Conservation (phyloP, 2,797 vertebrate genomes). For the Smutsia temminckii region DNA sequence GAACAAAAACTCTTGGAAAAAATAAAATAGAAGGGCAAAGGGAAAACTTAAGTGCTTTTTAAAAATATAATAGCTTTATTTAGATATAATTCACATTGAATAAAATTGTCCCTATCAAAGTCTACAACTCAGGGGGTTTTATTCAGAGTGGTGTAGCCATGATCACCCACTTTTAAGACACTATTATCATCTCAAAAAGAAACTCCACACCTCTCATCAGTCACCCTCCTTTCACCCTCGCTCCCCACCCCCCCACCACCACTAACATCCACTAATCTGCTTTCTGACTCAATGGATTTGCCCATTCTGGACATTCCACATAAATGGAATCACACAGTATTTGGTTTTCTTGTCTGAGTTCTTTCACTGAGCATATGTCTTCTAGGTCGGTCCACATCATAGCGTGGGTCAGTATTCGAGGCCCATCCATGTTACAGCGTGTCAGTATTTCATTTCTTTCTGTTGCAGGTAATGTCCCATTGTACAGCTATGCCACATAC, state of each 20-base stretch:
- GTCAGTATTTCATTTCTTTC: not conserved
- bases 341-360: not conserved
- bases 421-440: not conserved
- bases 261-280: not conserved
- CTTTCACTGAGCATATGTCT: not conserved
- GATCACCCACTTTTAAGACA: not conserved
- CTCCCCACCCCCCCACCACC: too few relatives aligned
- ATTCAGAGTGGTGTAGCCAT: not conserved
- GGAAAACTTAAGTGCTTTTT: not conserved
- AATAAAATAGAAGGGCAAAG: constrained; percentile 38
- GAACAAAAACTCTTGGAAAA: constrained; percentile 40
- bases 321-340: not conserved
- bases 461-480: not conserved
- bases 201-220: not conserved
- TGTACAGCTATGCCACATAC: not conserved
- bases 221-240: not conserved
- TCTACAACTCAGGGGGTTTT: not conserved
- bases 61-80: not conserved
- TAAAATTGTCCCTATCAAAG: not conserved
- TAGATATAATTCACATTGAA: not conserved
- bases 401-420: not conserved
- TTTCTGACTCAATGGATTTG: not conserved
- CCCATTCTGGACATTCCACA: not conserved
- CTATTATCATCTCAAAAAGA: not conserved
- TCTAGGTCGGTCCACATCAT: not conserved